Base-by-base conservation (phyloP, 2,888 invertebrate species). In the Spicauda simplicius region DNA sequence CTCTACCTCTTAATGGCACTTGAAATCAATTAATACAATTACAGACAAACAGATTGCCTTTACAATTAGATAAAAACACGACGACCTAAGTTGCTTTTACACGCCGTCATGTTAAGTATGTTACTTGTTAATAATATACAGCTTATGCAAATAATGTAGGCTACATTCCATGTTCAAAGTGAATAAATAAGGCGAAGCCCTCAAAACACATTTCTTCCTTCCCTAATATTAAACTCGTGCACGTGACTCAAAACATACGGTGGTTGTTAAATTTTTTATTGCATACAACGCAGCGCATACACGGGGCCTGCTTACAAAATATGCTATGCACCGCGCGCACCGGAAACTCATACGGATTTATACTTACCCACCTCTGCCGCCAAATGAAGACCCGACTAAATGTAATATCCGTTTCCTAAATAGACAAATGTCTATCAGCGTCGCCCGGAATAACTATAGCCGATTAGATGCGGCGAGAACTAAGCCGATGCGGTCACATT, bases 361-460 rank as follows among this genome's bases (percentile, higher is more conserved):
- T 90, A 87, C 87, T 83, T 86, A 86, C 88, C 87, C 87, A 90
- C 90, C 91, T 89, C 86, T 86, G 86, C 91, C 88, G 90, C 90
- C 90, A 90, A 92, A 91, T 90, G 92, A 87, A 91, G 89, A 86
- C 86, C 81, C 87, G 86, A 87, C 91, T 90, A 90, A 90, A 91
- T 90, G 91, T 91, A 90, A 91, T 92, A 91, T 93, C 93, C 93
- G 92, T 88, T 93, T 93, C 93, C 93, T 92, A 93, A 93, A 92
- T 91, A 91, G 92, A 91, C 90, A 89, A 90, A 88, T 90, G 92
- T 88, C 89, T 88, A 91, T 88, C 89, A 84, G 83, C 85, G 86
- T 82, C 86, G 91, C 90, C 86, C 84, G 82, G 92, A 92, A 93
- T 93, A 91, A 90, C 89, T 91, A 89, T 87, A 80, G 85, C 77